Conservation (phyloP, 2,888 invertebrate species). For the Plutella xylostella region DNA sequence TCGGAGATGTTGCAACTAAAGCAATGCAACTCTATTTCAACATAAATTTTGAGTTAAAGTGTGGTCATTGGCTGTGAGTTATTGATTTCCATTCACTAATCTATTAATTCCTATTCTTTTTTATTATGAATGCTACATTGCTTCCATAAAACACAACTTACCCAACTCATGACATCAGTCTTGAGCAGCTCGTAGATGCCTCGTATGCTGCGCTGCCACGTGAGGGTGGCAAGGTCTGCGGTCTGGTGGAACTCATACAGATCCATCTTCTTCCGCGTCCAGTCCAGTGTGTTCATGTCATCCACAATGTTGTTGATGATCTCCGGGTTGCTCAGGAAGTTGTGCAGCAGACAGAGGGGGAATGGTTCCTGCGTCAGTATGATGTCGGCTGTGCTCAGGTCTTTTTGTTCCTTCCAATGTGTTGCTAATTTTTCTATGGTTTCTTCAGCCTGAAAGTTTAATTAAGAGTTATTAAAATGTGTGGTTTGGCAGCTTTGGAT, state of each 20-base stretch:
- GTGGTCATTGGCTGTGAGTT: too few species aligned
- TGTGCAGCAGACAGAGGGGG: constrained; percentile 73
- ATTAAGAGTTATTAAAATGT: too few species aligned
- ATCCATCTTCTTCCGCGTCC: constrained; percentile 85
- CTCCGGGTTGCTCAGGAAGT: constrained; percentile 68
- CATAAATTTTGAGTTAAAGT: too few species aligned
- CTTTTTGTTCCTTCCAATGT: constrained; percentile 59
- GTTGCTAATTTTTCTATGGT: constrained; percentile 42
- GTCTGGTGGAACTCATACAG: constrained; percentile 90
- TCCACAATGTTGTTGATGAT: constrained; percentile 73
- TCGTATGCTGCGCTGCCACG: constrained; percentile 69
- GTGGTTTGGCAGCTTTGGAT: background rate
- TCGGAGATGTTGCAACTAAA: too few species aligned
- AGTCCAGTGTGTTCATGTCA: constrained; percentile 77
- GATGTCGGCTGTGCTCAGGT: constrained; percentile 43
- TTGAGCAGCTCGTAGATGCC: constrained; percentile 74
- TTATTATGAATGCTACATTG: too few species aligned
- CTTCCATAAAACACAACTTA: too few species aligned
- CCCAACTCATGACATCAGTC: constrained; percentile 75
- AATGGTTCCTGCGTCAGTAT: constrained; percentile 75
- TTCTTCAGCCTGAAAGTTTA: constrained; percentile 50
- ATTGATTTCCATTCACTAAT: too few species aligned
- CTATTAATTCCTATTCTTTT: too few species aligned
- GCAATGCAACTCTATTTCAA: too few species aligned
- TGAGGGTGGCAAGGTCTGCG: constrained; percentile 72